Conservation (phyloP, 2,888 invertebrate species). For the Drosophila parthenogenetica region DNA sequence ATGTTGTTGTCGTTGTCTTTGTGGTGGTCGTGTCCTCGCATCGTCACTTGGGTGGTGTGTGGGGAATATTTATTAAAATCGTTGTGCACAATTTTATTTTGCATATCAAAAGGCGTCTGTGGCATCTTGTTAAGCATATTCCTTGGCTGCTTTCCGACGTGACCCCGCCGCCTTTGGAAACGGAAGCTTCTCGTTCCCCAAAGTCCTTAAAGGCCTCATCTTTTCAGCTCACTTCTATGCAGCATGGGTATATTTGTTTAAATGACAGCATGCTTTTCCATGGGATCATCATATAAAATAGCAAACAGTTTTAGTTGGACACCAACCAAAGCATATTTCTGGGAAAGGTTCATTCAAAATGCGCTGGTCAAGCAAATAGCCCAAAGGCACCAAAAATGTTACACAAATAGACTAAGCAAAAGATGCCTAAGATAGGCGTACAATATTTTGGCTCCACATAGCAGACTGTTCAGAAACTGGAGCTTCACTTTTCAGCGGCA, state of each 20-base stretch:
- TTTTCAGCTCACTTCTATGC: conserved; percentile 8
- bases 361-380: conserved; percentile 62
- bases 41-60: conserved; percentile 37
- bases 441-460: conserved; percentile 29
- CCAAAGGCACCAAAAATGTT: conserved; percentile 54
- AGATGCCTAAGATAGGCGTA: conserved; percentile 61
- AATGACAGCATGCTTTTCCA: conserved; percentile 15
- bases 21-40: conserved; percentile 26
- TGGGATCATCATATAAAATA: conserved; percentile 27
- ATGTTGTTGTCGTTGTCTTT: conserved; percentile 14
- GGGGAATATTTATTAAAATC: conserved; percentile 79
- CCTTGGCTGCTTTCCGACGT: conserved; percentile 6
- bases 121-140: conserved; percentile 37
- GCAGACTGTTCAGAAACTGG: conserved; percentile 27
- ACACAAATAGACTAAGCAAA: conserved; percentile 49
- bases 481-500: conserved; percentile 29
- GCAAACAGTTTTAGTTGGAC: conserved; percentile 38
- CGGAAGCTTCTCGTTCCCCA: conserved; percentile 15
- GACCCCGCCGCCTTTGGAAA: conserved; percentile 20
- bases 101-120: conserved; percentile 74
- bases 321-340: conserved; percentile 39
- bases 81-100: conserved; percentile 77
- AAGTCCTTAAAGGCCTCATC: conserved; percentile 21
- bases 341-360: conserved; percentile 52
- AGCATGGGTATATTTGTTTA: conserved; percentile 45